These are phyloP conservation scores for Odontamblyopus rebecca DNA, from an alignment of 2,797 vertebrate species.

Conservation along the genomic window DNA sequence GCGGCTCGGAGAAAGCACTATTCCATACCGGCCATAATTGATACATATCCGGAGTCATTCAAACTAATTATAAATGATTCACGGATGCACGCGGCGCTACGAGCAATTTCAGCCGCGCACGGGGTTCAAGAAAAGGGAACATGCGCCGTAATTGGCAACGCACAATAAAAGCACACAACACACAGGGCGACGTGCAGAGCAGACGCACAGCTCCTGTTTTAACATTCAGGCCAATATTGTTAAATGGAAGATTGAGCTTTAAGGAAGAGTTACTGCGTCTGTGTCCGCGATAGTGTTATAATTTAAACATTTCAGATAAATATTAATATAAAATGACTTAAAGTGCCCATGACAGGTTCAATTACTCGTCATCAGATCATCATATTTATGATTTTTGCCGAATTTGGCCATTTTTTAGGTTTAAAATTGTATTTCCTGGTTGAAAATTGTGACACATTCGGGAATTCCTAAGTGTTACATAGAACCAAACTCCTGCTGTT, in stretches of 20 bases:
- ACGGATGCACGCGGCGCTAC: conserved; percentile 53
- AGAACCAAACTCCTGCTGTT: too few relatives aligned
- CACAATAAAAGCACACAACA: conserved; percentile 27
- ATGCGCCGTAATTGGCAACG: conserved; percentile 43
- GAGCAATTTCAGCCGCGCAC: conserved; percentile 54
- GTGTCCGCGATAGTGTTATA: too few relatives aligned
- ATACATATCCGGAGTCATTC: conserved; percentile 63
- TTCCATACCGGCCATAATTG: conserved; percentile 64
- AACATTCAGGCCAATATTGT: not conserved
- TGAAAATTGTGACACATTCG: too few relatives aligned
- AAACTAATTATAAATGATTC: conserved; percentile 63
- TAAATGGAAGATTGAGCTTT: not conserved
- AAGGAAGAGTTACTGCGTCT: too few relatives aligned
- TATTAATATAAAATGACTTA: too few relatives aligned
- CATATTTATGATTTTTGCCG: too few relatives aligned
- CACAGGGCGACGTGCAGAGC: conserved; percentile 1
- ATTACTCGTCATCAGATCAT: too few relatives aligned
- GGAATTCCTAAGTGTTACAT: too few relatives aligned
- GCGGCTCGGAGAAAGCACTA: conserved; percentile 55
- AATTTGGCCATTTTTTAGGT: too few relatives aligned
- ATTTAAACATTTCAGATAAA: too few relatives aligned
- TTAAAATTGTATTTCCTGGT: too few relatives aligned
- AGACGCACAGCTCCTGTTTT: not conserved
- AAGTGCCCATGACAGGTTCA: too few relatives aligned
- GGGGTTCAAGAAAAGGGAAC: conserved; percentile 56